A percentile compares a stretch with the other conserved stretches of the same genome.
Evolutionary conservation across 2,888 invertebrate species (phyloP).

Genomic region (Meteorus colon): DNA sequence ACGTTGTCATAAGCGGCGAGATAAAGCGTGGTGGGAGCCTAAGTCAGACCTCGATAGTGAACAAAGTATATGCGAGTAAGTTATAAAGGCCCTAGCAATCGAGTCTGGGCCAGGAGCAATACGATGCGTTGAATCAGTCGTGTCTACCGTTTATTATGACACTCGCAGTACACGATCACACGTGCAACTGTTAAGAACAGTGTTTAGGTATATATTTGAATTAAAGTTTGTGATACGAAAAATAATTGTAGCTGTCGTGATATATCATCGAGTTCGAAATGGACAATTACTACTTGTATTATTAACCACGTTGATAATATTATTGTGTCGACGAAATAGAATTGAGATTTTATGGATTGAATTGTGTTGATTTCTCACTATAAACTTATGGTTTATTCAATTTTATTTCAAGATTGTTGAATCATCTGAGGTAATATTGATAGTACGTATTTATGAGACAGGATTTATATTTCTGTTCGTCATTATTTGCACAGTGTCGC

Average conservation of each 20-base stretch:
- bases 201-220: neutral
- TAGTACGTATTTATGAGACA: no score
- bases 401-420: neutral
- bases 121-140: neutral
- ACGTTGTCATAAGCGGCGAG: neutral
- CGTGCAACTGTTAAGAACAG: constrained; percentile 7
- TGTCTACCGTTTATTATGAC: neutral
- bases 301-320: neutral
- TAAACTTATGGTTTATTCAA: neutral
- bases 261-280: no score
- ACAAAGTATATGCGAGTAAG: constrained; percentile 1
- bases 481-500: no score
- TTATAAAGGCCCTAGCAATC: neutral
- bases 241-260: no score
- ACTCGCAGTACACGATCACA: neutral
- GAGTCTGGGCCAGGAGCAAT: neutral
- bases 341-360: neutral
- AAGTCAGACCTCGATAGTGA: neutral
- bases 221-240: no score
- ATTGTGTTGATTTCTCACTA: neutral
- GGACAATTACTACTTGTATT: neutral
- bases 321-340: neutral
- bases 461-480: no score
- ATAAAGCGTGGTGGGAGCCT: neutral
- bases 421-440: no score